A percentile compares a stretch with the other conserved stretches of the same genome.
Conservation (phyloP, 2,113 vertebrate genomes). For the Apistogramma diplotaenia region DNA sequence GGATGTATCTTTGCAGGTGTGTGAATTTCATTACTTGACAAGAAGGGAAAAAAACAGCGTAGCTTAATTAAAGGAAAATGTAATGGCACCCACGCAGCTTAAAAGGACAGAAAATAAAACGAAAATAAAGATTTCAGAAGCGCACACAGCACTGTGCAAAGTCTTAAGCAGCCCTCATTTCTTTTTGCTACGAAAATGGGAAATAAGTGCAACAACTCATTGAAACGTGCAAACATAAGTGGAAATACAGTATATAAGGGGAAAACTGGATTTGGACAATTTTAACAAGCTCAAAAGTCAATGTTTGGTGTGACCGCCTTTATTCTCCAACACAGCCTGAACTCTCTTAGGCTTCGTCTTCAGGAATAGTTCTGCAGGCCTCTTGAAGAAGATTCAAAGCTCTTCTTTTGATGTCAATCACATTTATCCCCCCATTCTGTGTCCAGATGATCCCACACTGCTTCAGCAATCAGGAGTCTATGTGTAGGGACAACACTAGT, state of each 20-base stretch:
- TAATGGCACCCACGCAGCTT: not conserved
- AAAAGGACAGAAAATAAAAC: slow-evolving; percentile 9
- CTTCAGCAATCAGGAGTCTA: not conserved
- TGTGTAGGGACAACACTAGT: not conserved
- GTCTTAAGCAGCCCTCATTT: not conserved
- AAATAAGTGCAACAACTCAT: not conserved
- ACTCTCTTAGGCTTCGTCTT: not conserved
- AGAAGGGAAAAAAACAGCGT: not conserved
- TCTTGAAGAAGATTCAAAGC: not conserved
- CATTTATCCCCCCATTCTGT: not conserved
- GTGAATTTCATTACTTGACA: not conserved
- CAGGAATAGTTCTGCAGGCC: not conserved
- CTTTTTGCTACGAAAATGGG: not conserved
- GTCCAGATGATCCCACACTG: not conserved
- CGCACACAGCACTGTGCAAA: not conserved
- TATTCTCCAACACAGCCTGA: not conserved
- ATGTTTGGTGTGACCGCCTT: not conserved
- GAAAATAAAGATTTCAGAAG: not conserved
- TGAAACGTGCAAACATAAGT: not conserved
- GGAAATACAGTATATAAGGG: not conserved
- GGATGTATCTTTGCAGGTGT: not conserved
- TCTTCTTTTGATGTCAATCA: not conserved
- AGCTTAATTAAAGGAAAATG: not conserved
- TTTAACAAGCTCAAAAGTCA: not conserved
- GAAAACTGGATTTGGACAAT: not conserved